Base-by-base conservation (phyloP, 2,113 vertebrate genomes). In the Dasyornis broadbenti region DNA sequence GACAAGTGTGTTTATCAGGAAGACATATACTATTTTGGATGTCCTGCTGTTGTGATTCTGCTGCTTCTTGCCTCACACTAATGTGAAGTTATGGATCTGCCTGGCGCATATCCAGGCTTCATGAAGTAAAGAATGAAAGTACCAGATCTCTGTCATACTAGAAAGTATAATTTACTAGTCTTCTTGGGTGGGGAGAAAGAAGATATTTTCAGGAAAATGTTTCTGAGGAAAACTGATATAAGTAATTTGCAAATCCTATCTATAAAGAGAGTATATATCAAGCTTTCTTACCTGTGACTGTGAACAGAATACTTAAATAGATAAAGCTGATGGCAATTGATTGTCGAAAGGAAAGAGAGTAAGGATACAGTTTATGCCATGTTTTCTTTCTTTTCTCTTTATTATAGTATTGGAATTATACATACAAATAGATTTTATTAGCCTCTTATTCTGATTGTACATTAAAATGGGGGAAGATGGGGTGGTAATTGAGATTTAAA, bases 1-100 rank as follows among this genome's bases (percentile, higher is more conserved):
- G 81, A 91, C 80, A 92, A 94, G 31, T 49, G 47, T 92, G 68
- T 96, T 94, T 91, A 60, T 94, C 91, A 95, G 45, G 70, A 76
- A 21, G 49, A 78, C 20, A 10, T 89, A 30, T 33, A 68, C 31
- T 40, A n/a, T 70, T 79, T 56, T 92, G 44, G 21, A 69, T 3
- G 20, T 96, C 92, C 77, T 80, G 57, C 53, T 95, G 73, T 76
- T 82, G 69, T 80, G 65, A 87, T 82, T 90, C 82, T 87, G 66
- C 80, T 83, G 59, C 61, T 93, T 92, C 39, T 90, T 90, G 60
- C 27, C 31, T 66, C 56, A 57, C 26, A 31, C 20, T 82, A 40
- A 70, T 60, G 40, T 45, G 65, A 89, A 92, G 42, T 80, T 53
- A 42, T 20, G 57, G 68, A 89, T 92, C 75, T 89, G 47, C 70